phyloP scores from a whole-genome alignment of 2,888 invertebrate genomes.

The Oligia strigilis region DNA sequence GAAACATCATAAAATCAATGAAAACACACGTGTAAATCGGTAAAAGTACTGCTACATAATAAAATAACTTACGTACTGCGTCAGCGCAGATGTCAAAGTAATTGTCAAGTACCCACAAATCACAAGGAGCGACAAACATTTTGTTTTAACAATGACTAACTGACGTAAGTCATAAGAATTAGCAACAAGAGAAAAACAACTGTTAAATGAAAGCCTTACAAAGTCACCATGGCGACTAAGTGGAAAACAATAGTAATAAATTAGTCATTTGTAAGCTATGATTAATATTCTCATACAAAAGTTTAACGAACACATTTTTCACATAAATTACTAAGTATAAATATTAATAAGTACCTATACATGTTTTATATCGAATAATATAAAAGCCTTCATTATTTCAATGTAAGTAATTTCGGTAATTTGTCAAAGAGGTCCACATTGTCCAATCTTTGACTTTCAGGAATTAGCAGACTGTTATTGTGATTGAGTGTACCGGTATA shows the following conservation, averaged over 20 bases:
- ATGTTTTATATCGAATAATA: too few relatives aligned
- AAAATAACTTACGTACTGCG: not conserved
- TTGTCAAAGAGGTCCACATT: not conserved
- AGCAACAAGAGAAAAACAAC: conserved; percentile 13
- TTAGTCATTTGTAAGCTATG: conserved; percentile 8
- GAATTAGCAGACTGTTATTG: not conserved
- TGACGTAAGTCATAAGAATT: not conserved
- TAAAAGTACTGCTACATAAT: conserved; percentile 3
- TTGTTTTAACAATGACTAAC: conserved; percentile 36
- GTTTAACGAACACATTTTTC: conserved; percentile 14
- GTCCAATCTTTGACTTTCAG: too few relatives aligned
- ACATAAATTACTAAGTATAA: not conserved
- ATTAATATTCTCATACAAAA: conserved; percentile 37
- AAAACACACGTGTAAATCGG: not conserved
- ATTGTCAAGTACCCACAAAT: conserved; percentile 13
- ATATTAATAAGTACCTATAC: not conserved
- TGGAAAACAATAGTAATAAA: conserved; percentile 6
- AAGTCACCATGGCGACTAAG: conserved; percentile 7
- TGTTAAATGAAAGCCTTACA: conserved; percentile 8
- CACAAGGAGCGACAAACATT: conserved; percentile 10
- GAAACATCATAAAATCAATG: not conserved
- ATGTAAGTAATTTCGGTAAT: not conserved
- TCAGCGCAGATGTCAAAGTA: conserved; percentile 29
- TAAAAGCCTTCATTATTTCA: not conserved
- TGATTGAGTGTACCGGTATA: not conserved